Base-by-base conservation (phyloP, 1,140 invertebrate genomes). In the Lordiphosa stackelbergi region DNA sequence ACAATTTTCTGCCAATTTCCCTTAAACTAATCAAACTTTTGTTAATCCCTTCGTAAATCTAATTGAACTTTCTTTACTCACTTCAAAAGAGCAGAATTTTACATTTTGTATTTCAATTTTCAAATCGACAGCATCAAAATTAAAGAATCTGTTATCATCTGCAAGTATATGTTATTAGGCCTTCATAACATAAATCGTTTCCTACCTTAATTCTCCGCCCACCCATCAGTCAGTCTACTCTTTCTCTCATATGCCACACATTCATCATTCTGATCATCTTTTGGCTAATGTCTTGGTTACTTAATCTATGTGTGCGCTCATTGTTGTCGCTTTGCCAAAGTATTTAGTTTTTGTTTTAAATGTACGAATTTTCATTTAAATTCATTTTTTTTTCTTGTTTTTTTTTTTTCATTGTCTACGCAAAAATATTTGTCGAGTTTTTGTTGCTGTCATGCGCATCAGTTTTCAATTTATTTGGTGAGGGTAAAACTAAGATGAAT, bases 311-410 rank as follows among this genome's bases (percentile, higher is more conserved):
- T 71, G 60, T 59, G 69, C 57, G 60, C 73, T 66, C 77, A 70
- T 84, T 77, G 77, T 68, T 84, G 77, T 83, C 77, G 77, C 61
- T 54, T 65, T 83, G 77, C 77, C 77, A 83, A 83, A 66, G 77
- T 77, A 83, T 83, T 83, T 84, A 65, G 47, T 66, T 10, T 45
- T 28, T 45, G 34, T 53, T 69, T 66, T 54, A 51, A 79, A 70
- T 74, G 72, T 79, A 73, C 72, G 77, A 63, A 75, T 81, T 81
- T 62, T 54, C 74, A 75, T 81, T 81, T 81, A 81, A 81, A 73
- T 78, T 73, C 55, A 55, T 73, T 78, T 71, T 74, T 79, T 79
- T 51, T 12, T 38, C 49, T 60, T 28, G 53, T 46, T 22, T 58
- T 49, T 34, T 40, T 40, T 31, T 70, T 37, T 48, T 62, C 16